A percentile compares a stretch with the other conserved stretches of the same genome.
Conservation (phyloP, 2,888 invertebrate species). For the Folsomia manolachei region DNA sequence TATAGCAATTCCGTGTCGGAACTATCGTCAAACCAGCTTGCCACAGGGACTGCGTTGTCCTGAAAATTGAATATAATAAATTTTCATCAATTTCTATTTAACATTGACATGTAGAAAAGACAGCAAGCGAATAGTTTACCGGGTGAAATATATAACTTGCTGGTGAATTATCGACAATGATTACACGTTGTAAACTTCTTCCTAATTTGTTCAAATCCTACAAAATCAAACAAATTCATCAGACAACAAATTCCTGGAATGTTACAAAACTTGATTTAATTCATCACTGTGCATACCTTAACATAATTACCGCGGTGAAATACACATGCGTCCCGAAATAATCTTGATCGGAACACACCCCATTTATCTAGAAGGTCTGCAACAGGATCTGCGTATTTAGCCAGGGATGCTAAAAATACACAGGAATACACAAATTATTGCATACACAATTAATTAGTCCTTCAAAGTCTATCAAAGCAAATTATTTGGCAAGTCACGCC, state of each 20-base stretch:
- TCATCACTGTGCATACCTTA: too few species aligned
- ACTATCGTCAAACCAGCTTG: slow-evolving; percentile 99
- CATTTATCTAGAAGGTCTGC: slow-evolving; percentile 96
- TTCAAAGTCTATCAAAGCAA: not conserved
- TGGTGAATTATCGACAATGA: slow-evolving; percentile 99
- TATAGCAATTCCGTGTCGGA: slow-evolving; percentile 94
- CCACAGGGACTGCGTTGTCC: slow-evolving; percentile 74
- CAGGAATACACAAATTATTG: too few species aligned
- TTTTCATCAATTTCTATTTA: too few species aligned
- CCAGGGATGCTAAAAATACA: slow-evolving; percentile 42
- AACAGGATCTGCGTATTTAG: slow-evolving; percentile 96
- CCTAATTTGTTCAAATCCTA: slow-evolving; percentile 93
- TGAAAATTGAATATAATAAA: slow-evolving; percentile 48
- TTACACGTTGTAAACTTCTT: slow-evolving; percentile 89
- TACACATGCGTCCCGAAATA: slow-evolving; percentile 99
- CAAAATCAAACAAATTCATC: not conserved
- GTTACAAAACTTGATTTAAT: slow-evolving; percentile 51
- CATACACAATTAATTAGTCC: not conserved
- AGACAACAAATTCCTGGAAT: not conserved
- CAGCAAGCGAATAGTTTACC: too few species aligned
- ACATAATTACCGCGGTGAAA: slow-evolving; percentile 99
- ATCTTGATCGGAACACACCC: slow-evolving; percentile 91
- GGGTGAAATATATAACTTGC: slow-evolving; percentile 99
- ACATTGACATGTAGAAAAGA: too few species aligned
- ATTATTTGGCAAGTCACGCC: not conserved